phyloP scores from a whole-genome alignment of 2,113 vertebrate genomes.

The Melanotaenia duboulayi region DNA sequence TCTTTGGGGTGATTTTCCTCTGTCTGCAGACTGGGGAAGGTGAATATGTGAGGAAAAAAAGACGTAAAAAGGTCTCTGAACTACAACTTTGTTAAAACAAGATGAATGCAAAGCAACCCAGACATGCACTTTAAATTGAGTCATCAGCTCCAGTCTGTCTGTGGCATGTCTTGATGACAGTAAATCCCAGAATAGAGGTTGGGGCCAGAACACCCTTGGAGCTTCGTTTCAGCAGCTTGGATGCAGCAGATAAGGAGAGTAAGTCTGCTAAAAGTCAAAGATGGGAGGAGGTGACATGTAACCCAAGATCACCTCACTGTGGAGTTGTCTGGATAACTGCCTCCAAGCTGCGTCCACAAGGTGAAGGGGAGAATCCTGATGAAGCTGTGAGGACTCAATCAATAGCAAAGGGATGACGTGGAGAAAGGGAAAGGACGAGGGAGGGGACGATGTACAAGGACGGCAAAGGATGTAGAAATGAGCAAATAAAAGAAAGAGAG shows the following conservation, averaged over 20 bases:
- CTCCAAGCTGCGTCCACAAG: constrained; percentile 49
- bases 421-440: constrained; percentile 9
- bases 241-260: constrained; percentile 66
- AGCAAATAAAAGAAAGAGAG: not conserved
- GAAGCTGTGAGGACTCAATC: constrained; percentile 75
- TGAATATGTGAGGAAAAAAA: constrained; percentile 10
- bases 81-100: constrained; percentile 22
- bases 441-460: not conserved
- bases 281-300: constrained; percentile 59
- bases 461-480: constrained; percentile 8
- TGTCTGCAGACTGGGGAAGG: constrained; percentile 7
- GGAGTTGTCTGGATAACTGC: constrained; percentile 53
- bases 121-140: constrained; percentile 41
- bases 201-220: constrained; percentile 41
- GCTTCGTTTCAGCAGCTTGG: constrained; percentile 52
- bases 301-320: constrained; percentile 35
- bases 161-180: constrained; percentile 54
- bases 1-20: not conserved
- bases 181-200: constrained; percentile 33
- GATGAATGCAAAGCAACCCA: constrained; percentile 25
- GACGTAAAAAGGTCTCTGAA: not conserved
- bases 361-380: constrained; percentile 73
- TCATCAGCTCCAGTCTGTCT: constrained; percentile 47
- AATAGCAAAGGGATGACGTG: constrained; percentile 39
- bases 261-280: constrained; percentile 56